phyloP scores from a whole-genome alignment of 1,140 invertebrate species.

The Charaxes varanes region DNA sequence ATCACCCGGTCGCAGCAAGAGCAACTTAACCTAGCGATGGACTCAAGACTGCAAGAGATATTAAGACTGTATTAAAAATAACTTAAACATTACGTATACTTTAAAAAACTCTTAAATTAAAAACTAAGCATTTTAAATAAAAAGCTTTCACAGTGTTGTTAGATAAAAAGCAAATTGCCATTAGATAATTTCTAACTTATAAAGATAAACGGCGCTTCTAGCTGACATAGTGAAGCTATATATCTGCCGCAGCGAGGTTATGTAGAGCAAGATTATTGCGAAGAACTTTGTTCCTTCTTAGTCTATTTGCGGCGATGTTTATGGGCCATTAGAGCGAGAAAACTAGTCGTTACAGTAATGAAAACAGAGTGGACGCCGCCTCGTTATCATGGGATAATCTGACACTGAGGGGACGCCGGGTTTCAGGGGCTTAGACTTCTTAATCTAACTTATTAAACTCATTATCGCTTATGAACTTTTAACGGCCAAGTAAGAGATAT shows the following conservation, averaged over 20 bases:
- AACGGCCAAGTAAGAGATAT: no score
- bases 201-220: slow-evolving; percentile 6
- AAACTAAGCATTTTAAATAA: no score
- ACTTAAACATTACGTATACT: no score
- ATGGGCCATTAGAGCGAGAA: slow-evolving; percentile 56
- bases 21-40: no score
- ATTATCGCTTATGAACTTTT: background rate
- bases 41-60: no score
- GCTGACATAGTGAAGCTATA: slow-evolving; percentile 1
- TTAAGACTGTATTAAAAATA: no score
- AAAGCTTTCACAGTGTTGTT: no score
- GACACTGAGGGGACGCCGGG: slow-evolving; percentile 26
- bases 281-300: slow-evolving; percentile 46
- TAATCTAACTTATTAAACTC: slow-evolving; percentile 32
- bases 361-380: slow-evolving; percentile 55
- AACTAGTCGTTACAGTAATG: slow-evolving; percentile 61
- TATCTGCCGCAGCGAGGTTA: slow-evolving; percentile 22
- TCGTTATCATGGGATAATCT: slow-evolving; percentile 61
- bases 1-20: no score
- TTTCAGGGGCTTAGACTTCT: slow-evolving; percentile 22
- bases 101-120: no score
- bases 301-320: slow-evolving; percentile 60
- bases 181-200: background rate
- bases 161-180: no score
- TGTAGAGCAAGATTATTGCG: slow-evolving; percentile 46